phyloP scores from a whole-genome alignment of 37 sponge, comb jelly and placozoan genomes.

The Theonella swinhoei region DNA sequence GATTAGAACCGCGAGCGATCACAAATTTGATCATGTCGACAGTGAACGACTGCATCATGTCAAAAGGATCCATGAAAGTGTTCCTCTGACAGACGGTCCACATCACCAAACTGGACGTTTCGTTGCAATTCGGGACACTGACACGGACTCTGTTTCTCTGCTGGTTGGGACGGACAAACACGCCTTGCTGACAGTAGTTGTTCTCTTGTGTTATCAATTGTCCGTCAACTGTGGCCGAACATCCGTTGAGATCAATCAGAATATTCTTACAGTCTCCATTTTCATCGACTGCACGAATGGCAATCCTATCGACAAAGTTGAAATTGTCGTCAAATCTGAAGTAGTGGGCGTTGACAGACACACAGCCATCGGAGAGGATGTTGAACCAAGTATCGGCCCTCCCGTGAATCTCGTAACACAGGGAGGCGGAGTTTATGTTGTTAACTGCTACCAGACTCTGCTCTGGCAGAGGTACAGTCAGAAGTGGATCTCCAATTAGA shows the following conservation, averaged over 20 bases:
- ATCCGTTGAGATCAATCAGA: slow-evolving; percentile 27
- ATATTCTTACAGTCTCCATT: slow-evolving; percentile 34
- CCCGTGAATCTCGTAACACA: slow-evolving; percentile 70
- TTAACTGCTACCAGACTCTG: not conserved
- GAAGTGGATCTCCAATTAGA: slow-evolving; percentile 57
- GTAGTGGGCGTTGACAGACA: slow-evolving; percentile 60
- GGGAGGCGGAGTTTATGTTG: not conserved
- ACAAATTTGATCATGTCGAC: slow-evolving; percentile 55
- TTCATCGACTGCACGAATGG: slow-evolving; percentile 15
- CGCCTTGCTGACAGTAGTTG: not conserved
- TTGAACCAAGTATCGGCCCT: slow-evolving; percentile 42
- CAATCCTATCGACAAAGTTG: slow-evolving; percentile 40
- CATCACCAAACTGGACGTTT: slow-evolving; percentile 22
- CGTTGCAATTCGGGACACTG: slow-evolving; percentile 59
- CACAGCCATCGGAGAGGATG: slow-evolving; percentile 52
- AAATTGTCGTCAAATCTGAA: slow-evolving; percentile 1
- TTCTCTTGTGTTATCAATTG: not conserved
- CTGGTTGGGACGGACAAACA: not conserved
- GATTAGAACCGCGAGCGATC: slow-evolving; percentile 38
- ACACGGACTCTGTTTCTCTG: slow-evolving; percentile 24
- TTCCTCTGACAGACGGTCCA: slow-evolving; percentile 44
- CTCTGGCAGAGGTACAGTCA: slow-evolving; percentile 38
- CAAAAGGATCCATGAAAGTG: slow-evolving; percentile 22
- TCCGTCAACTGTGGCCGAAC: slow-evolving; percentile 36
- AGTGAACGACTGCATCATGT: not conserved